These are phyloP conservation scores for Branchinecta sandiegonensis DNA, from an alignment of 2,888 invertebrate genomes.

Conservation along the genomic window DNA sequence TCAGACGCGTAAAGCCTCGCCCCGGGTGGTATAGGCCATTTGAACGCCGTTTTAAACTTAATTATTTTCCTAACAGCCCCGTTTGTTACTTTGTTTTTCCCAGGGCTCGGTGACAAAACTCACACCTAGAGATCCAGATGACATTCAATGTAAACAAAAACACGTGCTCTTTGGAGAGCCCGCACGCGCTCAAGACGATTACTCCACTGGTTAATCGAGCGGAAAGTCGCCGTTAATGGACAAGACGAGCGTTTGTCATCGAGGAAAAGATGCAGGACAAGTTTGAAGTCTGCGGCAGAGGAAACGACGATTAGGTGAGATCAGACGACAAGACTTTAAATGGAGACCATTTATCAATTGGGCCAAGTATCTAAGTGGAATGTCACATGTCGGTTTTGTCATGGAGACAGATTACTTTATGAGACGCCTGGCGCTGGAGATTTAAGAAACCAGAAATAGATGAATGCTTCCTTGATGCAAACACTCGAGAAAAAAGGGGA, in stretches of 20 bases:
- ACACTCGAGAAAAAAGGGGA: constrained; percentile 15
- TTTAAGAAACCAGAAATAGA: constrained; percentile 13
- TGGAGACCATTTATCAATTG: constrained; percentile 11
- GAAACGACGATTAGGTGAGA: constrained; percentile 6
- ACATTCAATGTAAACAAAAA: constrained; percentile 11
- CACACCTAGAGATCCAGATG: constrained; percentile 12
- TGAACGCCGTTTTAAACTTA: constrained; percentile 4
- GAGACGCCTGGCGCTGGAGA: constrained; percentile 1
- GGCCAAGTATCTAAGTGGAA: not conserved
- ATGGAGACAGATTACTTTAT: constrained; percentile 12
- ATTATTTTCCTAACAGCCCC: constrained; percentile 13
- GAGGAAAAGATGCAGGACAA: no score
- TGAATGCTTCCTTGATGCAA: constrained; percentile 4
- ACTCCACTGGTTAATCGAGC: not conserved
- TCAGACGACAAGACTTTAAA: constrained; percentile 10
- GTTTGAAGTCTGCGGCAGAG: not conserved
- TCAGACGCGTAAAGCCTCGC: not conserved
- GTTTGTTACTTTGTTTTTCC: constrained; percentile 15
- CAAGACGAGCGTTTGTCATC: no score
- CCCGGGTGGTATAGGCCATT: constrained; percentile 6
- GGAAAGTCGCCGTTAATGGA: not conserved
- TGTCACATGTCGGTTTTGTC: constrained; percentile 15
- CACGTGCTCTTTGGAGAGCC: not conserved
- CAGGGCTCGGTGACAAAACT: constrained; percentile 5
- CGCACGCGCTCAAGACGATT: not conserved